Evolutionary conservation across 2,888 invertebrate species (phyloP).

Genomic region (Polydrusus cervinus): DNA sequence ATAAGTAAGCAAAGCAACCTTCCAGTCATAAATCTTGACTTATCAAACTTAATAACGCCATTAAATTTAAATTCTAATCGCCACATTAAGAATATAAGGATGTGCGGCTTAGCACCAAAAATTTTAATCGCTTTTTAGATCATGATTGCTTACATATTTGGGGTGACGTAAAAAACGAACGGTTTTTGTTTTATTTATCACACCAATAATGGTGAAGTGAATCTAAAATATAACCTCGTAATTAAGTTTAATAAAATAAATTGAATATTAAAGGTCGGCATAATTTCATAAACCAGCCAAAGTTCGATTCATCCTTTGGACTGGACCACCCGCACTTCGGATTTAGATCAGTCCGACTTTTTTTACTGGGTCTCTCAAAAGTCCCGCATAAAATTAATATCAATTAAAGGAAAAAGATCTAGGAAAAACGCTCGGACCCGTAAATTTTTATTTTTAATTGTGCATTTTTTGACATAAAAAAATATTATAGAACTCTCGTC

Average conservation of each 20-base stretch:
- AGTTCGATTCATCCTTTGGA: no score
- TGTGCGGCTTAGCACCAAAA: constrained; percentile 18
- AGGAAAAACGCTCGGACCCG: no score
- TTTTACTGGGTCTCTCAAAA: no score
- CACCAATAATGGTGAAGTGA: background rate
- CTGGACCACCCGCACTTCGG: no score
- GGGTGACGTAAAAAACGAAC: constrained; percentile 20
- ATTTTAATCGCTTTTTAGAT: constrained; percentile 28
- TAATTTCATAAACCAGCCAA: no score
- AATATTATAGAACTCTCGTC: no score
- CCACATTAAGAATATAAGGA: constrained; percentile 9
- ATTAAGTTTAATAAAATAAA: background rate
- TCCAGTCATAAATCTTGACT: constrained; percentile 5
- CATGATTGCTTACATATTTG: background rate
- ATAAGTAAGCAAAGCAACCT: constrained; percentile 11
- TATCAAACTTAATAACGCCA: constrained; percentile 9
- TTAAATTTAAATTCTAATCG: background rate
- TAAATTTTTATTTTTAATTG: no score
- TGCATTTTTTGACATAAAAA: no score
- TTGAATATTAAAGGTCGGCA: no score
- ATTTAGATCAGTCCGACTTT: no score
- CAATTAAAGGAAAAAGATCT: no score
- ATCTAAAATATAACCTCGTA: background rate
- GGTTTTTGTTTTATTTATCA: background rate
- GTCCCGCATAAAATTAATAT: no score